Evolutionary conservation across 2,113 vertebrate genomes (phyloP), one percentile per base, ranked within the genome.

Genomic region (Regulus satrapa): DNA sequence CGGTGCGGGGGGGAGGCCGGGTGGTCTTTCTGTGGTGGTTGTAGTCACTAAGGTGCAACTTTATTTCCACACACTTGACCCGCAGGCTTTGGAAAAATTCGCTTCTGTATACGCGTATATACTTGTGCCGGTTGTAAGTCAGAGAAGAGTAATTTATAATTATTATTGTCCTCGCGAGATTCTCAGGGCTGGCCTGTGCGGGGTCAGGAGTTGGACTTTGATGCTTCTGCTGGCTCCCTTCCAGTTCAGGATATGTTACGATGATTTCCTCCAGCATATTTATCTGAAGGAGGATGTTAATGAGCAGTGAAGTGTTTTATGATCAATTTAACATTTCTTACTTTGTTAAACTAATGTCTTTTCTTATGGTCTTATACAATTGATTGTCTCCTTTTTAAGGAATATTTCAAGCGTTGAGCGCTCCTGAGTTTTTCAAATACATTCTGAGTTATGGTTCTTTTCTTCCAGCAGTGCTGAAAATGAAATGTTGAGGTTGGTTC

Each of bases 21-120:
- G 8, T 5, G 1, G 23, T 0, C 16, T 32, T 8, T n/a, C n/a
- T n/a, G n/a, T n/a, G n/a, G n/a, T 10, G 31, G 19, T 3, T 16
- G 9, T 11, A 3, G 13, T 12, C 18, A 1, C 9, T 6, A 8
- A n/a, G 15, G 4, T 36, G 29, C 21, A 7, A 1, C 10, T 31
- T 29, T 3, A 4, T 5, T 43, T 31, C 40, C 14, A 0, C 15
- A 0, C 12, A 0, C 5, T 9, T 36, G 20, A 1, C 3, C 16
- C 11, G 11, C 2, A 3, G 38, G 5, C 5, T 10, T 49, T 61
- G 48, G 6, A n/a, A n/a, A 67, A 11, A 28, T 6, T 3, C n/a
- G n/a, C 5, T 18, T 38, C 17, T 67, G 2, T 6, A 0, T 29
- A 54, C 40, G 2, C 10, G 31, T 24, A 0, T 11, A 1, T 18